Evolutionary conservation across 1,140 invertebrate genomes (phyloP).

Genomic region (Tetramorium parvispinum): DNA sequence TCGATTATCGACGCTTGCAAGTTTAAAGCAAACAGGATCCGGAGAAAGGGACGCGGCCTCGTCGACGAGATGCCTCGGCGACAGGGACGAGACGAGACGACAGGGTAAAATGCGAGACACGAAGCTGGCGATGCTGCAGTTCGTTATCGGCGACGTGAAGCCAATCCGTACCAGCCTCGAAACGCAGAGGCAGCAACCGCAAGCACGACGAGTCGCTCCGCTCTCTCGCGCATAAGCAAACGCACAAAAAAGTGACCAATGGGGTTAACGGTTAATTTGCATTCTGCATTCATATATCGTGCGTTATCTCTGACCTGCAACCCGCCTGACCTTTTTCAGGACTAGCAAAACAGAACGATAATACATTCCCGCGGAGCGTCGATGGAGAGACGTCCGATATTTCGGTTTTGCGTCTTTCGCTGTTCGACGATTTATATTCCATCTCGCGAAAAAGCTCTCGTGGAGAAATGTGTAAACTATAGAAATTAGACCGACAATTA

Average conservation of each 20-base stretch:
- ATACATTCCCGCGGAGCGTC: constrained; percentile 2
- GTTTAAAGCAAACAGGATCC: constrained; percentile 49
- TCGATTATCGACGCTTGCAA: constrained; percentile 41
- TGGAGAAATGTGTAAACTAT: background rate
- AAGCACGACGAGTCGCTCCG: constrained; percentile 43
- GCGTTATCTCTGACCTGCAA: constrained; percentile 36
- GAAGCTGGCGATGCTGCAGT: constrained; percentile 54
- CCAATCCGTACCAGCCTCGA: constrained; percentile 63
- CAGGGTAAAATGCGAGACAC: constrained; percentile 65
- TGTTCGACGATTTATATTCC: background rate
- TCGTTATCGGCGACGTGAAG: constrained; percentile 73
- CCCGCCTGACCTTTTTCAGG: background rate
- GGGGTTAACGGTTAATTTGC: constrained; percentile 77
- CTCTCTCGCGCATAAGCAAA: constrained; percentile 60
- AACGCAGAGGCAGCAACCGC: background rate
- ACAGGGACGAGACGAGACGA: background rate
- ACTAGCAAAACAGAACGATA: constrained; percentile 19
- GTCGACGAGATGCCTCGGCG: background rate
- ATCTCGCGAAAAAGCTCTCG: background rate
- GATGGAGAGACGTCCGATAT: constrained; percentile 15
- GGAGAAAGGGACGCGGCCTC: constrained; percentile 13
- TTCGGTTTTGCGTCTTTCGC: background rate
- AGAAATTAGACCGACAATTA: background rate
- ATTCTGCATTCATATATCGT: constrained; percentile 61
- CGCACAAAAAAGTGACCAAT: constrained; percentile 71